Percentiles rank a stretch among this genome's conserved stretches.
These are phyloP conservation scores for Aporophyla lueneburgensis DNA, from an alignment of 2,888 invertebrate genomes.

Conservation along the genomic window DNA sequence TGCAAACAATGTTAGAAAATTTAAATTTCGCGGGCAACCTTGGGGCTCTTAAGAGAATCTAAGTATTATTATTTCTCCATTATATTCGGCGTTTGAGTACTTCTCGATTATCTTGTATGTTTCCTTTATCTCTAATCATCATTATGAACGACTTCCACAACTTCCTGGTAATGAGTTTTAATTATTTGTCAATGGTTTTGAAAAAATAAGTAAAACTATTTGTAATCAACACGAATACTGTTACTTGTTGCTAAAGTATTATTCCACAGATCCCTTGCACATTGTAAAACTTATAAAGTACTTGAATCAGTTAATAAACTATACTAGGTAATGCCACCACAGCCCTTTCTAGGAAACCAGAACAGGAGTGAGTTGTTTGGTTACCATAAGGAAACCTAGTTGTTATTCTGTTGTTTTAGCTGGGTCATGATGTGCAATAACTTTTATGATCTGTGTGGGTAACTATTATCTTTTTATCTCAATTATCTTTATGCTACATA, in stretches of 20 bases:
- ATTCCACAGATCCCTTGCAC: neutral
- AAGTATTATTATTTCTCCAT: neutral
- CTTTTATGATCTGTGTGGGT: neutral
- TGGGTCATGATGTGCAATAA: neutral
- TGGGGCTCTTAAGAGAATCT: too few relatives aligned
- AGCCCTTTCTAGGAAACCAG: slow-evolving; percentile 25
- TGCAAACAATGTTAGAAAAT: too few relatives aligned
- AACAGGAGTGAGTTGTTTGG: neutral
- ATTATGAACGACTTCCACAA: too few relatives aligned
- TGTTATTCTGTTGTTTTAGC: neutral
- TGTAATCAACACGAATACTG: neutral
- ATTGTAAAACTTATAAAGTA: neutral
- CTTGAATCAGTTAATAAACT: neutral
- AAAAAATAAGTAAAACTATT: too few relatives aligned
- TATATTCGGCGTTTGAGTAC: too few relatives aligned
- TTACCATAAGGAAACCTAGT: slow-evolving; percentile 20
- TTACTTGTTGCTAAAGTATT: neutral
- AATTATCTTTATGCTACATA: neutral
- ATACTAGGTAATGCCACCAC: slow-evolving; percentile 1
- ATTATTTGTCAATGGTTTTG: too few relatives aligned
- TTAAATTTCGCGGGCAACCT: too few relatives aligned
- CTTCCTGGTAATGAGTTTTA: too few relatives aligned
- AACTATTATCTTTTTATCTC: neutral
- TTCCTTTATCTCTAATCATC: too few relatives aligned
- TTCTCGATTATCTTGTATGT: too few relatives aligned